phyloP scores from a whole-genome alignment of 2,797 vertebrate species.

The Pteropus rufus region DNA sequence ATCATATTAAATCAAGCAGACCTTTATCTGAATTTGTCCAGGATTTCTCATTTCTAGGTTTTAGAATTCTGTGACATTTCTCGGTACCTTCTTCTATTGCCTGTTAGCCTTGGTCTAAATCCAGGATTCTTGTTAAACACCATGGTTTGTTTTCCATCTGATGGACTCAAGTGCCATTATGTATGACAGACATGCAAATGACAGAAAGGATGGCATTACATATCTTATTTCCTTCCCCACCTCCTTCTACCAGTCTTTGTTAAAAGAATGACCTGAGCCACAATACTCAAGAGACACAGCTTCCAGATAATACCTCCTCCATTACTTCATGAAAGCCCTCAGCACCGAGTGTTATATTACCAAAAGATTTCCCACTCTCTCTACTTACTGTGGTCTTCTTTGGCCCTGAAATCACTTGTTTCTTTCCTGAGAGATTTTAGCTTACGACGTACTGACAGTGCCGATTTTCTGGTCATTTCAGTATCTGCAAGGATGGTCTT shows the following conservation, averaged over 20 bases:
- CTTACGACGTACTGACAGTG: background rate
- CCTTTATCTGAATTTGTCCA: background rate
- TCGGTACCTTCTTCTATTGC: background rate
- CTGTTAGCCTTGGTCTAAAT: background rate
- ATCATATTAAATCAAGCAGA: background rate
- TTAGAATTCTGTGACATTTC: background rate
- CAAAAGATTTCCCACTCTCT: background rate
- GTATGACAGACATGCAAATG: background rate
- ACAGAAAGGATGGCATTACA: background rate
- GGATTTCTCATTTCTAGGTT: background rate
- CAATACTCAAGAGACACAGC: background rate
- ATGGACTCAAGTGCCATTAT: background rate
- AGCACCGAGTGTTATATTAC: background rate
- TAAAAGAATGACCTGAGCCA: background rate
- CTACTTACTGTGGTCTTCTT: background rate
- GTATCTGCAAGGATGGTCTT: background rate
- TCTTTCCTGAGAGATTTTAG: background rate
- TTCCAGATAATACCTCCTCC: background rate
- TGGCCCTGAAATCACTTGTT: background rate
- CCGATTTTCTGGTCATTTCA: background rate
- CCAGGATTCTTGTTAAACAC: background rate
- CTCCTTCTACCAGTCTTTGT: background rate
- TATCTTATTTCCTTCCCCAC: background rate
- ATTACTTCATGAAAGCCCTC: background rate
- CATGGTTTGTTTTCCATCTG: background rate